phyloP scores from a whole-genome alignment of 2,797 vertebrate species.

The Falco peregrinus region DNA sequence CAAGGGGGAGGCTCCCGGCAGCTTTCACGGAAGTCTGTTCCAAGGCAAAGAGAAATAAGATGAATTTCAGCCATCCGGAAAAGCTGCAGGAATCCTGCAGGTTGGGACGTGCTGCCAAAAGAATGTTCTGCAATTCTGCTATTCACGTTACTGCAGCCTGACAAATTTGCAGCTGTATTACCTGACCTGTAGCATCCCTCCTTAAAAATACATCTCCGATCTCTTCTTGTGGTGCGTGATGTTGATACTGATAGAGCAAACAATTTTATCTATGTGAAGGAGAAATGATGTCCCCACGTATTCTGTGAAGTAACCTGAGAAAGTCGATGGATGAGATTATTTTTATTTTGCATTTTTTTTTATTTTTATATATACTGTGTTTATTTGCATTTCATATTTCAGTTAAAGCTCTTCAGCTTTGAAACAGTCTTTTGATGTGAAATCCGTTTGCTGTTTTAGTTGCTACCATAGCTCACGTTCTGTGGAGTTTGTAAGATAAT shows the following conservation, averaged over 20 bases:
- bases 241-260: neutral
- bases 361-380: neutral
- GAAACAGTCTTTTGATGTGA: neutral
- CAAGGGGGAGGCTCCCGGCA: neutral
- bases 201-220: neutral
- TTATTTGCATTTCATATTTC: neutral
- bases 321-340: neutral
- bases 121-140: slow-evolving; percentile 46
- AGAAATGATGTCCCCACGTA: neutral
- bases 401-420: neutral
- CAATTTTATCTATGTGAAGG: neutral
- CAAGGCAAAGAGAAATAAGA: slow-evolving; percentile 33
- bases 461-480: neutral
- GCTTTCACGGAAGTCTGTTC: neutral
- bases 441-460: neutral
- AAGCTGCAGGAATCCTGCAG: slow-evolving; percentile 62
- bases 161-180: neutral
- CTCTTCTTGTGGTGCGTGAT: neutral
- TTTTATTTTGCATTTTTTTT: neutral
- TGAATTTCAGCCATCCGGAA: slow-evolving; percentile 12
- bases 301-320: neutral
- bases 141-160: neutral
- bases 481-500: neutral
- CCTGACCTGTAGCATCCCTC: neutral
- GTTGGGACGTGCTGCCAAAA: slow-evolving; percentile 53